Conservation (phyloP, 2,888 invertebrate genomes). For the Siphlonurus alternatus region DNA sequence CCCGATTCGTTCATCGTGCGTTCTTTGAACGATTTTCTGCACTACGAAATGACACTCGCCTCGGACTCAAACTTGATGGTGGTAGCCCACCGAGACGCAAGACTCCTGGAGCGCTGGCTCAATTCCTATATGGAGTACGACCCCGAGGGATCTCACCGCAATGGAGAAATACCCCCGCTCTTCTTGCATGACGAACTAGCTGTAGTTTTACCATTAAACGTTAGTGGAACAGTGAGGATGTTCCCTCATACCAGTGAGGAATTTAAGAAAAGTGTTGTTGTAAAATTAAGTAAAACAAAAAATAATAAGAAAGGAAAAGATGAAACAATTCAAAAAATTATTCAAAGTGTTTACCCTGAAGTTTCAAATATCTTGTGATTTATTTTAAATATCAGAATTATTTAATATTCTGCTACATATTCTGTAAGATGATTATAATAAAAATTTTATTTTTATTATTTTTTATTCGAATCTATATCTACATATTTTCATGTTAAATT, state of each 20-base stretch:
- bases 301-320: not conserved
- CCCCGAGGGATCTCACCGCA: not conserved
- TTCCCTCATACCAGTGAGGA: not conserved
- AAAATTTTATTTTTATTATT: no score
- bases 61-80: not conserved
- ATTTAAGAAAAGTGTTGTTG: not conserved
- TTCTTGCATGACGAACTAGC: not conserved
- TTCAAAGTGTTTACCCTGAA: not conserved
- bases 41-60: not conserved
- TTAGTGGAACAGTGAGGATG: not conserved
- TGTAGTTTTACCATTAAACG: not conserved
- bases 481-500: no score
- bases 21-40: not conserved
- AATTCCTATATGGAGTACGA: not conserved
- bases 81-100: not conserved
- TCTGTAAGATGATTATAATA: no score
- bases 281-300: not conserved
- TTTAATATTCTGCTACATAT: no score
- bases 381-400: no score
- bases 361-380: no score
- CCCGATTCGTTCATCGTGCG: not conserved
- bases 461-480: no score
- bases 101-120: not conserved
- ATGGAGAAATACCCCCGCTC: not conserved
- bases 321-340: not conserved